phyloP scores from a whole-genome alignment of 2,113 vertebrate species.

The Scalopus aquaticus region DNA sequence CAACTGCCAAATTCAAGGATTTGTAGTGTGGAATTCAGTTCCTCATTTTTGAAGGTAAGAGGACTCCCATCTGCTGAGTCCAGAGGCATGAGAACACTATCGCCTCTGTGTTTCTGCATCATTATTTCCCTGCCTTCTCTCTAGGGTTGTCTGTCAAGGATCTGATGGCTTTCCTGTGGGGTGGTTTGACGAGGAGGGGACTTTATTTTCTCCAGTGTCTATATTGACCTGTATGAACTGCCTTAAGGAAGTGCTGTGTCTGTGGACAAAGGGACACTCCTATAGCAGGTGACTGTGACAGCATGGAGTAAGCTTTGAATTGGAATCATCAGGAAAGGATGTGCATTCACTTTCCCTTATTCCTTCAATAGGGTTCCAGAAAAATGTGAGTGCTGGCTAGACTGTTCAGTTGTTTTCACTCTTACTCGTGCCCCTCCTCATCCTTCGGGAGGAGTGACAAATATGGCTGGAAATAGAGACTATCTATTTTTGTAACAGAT shows the following conservation, averaged over 20 bases:
- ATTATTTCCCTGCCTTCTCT: not conserved
- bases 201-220: not conserved
- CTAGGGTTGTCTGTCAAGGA: not conserved
- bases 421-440: fast-evolving
- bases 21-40: not conserved
- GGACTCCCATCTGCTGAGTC: not conserved
- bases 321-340: not conserved
- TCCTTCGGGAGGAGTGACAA: not conserved
- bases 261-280: not conserved
- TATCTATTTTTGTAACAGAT: not conserved
- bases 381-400: not conserved
- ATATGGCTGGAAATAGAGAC: not conserved
- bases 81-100: not conserved
- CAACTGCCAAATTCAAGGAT: not conserved
- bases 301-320: not conserved
- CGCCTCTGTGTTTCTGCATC: not conserved
- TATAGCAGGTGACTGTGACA: not conserved
- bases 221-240: not conserved
- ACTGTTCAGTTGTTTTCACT: not conserved
- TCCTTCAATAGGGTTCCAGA: not conserved
- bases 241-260: not conserved
- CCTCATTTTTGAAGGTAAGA: not conserved
- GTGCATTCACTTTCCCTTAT: not conserved
- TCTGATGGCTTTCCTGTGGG: not conserved
- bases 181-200: not conserved